Evolutionary conservation across 2,113 vertebrate genomes (phyloP), one percentile per base, ranked within the genome.

Genomic region (Casuarius casuarius): DNA sequence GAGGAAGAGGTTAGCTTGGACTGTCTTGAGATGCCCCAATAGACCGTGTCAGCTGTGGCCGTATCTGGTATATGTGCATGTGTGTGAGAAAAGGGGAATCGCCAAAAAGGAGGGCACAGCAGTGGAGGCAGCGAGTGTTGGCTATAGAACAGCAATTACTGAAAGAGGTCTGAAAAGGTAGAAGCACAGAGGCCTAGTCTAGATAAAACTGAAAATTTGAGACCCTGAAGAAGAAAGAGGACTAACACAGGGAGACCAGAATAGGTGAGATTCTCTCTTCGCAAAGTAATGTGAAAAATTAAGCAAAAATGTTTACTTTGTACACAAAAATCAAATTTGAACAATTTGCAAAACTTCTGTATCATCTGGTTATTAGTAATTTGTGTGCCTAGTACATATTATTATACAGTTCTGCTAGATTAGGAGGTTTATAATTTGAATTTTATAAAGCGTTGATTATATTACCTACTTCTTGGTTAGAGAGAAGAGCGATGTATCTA

Each of bases 11-110:
- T 38, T 26, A 8, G 11, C 18, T 61, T 10, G 11, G 11, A 9
- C 48, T 23, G 25, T 31, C 51, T 33, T 19, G 58, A 33, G 54
- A 31, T 42, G 9, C 29, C 31, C 35, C 16, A 10, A 15, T 22
- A 23, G 23, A 51, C 44, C 20, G 23, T 10, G 7, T 8, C 28
- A 29, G n/a, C 16, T 16, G 28, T 51, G 20, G 20, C 42, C 40
- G 14, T 26, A 7, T 70, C 52, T 3, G 29, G 1, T 35, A 2
- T 0, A 1, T 12, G 18, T 29, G 33, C 10, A 20, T 63, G 42
- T 68, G 46, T 35, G 15, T n/a, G 68, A 28, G 63, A 25, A 42
- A 42, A 28, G 12, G 25, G 26, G 29, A 38, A 1, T 48, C 7
- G 4, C 1, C 51, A 85, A 58, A 78, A 26, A 26, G 8, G 28